A percentile compares a stretch with the other conserved stretches of the same genome.
phyloP scores from a whole-genome alignment of 1,140 invertebrate genomes.

The Harlomillsia oculata region DNA sequence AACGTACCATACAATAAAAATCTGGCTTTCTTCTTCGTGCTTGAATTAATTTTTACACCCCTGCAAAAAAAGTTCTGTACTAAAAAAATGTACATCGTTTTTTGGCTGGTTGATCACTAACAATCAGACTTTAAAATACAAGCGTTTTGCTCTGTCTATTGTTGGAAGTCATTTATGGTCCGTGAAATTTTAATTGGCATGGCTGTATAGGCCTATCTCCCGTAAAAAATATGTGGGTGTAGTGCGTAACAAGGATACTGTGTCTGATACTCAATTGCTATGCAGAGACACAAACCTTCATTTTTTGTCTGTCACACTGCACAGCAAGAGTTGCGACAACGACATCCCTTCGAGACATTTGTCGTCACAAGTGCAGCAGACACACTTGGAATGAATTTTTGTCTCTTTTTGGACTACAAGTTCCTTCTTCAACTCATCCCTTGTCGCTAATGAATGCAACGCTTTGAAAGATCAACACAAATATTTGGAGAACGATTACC shows the following conservation, averaged over 20 bases:
- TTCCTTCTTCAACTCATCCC: too few species aligned
- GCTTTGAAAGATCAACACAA: conserved; percentile 32
- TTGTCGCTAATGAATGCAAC: conserved; percentile 30
- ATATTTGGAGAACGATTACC: conserved; percentile 23
- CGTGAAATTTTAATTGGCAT: conserved; percentile 33
- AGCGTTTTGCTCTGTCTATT: neutral
- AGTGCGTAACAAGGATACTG: too few species aligned
- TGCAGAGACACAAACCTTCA: neutral
- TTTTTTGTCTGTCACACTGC: neutral
- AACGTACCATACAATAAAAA: neutral
- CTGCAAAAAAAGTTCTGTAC: neutral
- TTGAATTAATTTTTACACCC: neutral
- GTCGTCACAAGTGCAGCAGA: too few species aligned
- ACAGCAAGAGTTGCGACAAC: too few species aligned
- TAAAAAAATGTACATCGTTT: neutral
- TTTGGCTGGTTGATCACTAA: neutral
- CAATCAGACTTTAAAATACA: too few species aligned
- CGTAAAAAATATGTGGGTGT: too few species aligned
- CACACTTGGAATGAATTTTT: too few species aligned
- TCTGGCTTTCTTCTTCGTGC: neutral
- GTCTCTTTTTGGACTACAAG: too few species aligned
- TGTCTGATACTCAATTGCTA: neutral
- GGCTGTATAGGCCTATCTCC: too few species aligned
- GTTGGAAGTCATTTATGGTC: conserved; percentile 18
- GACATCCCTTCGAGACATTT: too few species aligned